These are phyloP conservation scores for Arremon brunneinucha DNA, from an alignment of 2,797 vertebrate genomes.

Conservation along the genomic window DNA sequence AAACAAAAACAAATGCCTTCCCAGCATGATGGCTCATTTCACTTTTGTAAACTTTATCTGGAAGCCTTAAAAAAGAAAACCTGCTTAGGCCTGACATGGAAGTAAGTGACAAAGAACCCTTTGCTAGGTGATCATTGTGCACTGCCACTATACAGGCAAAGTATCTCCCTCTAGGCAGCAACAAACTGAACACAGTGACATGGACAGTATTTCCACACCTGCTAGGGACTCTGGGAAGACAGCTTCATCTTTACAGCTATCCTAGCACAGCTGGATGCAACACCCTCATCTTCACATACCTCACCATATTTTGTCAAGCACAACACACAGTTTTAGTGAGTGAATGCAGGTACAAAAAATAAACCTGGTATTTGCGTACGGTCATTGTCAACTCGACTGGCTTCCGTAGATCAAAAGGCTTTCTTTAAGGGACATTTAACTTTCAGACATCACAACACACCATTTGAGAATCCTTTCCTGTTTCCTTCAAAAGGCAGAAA, in stretches of 20 bases:
- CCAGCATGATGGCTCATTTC: neutral
- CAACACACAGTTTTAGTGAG: neutral
- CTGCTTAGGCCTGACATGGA: neutral
- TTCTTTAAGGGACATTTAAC: neutral
- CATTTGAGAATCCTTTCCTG: neutral
- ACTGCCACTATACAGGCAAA: neutral
- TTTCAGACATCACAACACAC: neutral
- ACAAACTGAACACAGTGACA: neutral
- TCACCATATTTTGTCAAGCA: neutral
- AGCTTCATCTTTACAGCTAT: neutral
- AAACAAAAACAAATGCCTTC: conserved; percentile 38
- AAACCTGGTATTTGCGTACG: neutral
- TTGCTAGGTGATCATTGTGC: neutral
- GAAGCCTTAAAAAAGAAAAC: neutral
- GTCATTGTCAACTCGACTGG: neutral
- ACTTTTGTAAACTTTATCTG: neutral
- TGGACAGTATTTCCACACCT: neutral
- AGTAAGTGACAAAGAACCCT: neutral
- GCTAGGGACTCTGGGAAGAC: neutral
- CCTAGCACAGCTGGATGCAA: neutral
- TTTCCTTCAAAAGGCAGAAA: neutral
- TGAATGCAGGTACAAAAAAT: neutral
- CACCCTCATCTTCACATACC: neutral
- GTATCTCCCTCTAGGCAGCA: neutral
- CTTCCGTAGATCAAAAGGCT: neutral